Evolutionary conservation across 2,113 vertebrate genomes (phyloP).

Genomic region (Cephalopterus ornatus): DNA sequence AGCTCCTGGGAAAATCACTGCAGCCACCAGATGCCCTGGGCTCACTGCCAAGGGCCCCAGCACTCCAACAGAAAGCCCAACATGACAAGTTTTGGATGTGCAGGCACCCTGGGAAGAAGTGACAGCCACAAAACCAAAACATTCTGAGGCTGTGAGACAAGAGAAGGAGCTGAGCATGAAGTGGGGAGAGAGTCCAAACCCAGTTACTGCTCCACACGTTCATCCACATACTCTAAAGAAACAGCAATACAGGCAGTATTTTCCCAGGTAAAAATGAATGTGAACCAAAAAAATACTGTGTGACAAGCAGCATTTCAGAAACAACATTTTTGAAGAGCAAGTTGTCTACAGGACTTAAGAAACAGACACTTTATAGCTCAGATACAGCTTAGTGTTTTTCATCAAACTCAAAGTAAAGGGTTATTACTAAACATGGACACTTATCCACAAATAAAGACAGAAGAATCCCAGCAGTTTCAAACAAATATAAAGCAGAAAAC

Average conservation of each 20-base stretch:
- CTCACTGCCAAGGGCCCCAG: not conserved
- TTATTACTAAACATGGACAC: not conserved
- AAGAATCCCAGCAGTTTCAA: not conserved
- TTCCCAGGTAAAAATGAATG: not conserved
- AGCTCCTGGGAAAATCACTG: not conserved
- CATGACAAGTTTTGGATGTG: not conserved
- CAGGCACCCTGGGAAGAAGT: not conserved
- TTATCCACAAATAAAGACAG: not conserved
- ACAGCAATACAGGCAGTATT: not conserved
- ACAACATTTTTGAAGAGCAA: not conserved
- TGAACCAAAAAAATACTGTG: not conserved
- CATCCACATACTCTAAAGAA: rapidly evolving
- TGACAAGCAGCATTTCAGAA: not conserved
- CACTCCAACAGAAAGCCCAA: not conserved
- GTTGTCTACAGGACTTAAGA: not conserved
- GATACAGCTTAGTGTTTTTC: not conserved
- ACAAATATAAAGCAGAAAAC: not conserved
- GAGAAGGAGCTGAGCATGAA: not conserved
- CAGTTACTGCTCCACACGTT: not conserved
- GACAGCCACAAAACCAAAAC: not conserved
- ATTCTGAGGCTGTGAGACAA: not conserved
- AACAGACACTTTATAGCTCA: not conserved
- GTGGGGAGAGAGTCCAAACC: not conserved
- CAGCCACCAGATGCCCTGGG: not conserved
- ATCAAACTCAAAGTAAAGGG: not conserved